Evolutionary conservation across 2,888 invertebrate genomes (phyloP).

Genomic region (Drosophila suboccidentalis): DNA sequence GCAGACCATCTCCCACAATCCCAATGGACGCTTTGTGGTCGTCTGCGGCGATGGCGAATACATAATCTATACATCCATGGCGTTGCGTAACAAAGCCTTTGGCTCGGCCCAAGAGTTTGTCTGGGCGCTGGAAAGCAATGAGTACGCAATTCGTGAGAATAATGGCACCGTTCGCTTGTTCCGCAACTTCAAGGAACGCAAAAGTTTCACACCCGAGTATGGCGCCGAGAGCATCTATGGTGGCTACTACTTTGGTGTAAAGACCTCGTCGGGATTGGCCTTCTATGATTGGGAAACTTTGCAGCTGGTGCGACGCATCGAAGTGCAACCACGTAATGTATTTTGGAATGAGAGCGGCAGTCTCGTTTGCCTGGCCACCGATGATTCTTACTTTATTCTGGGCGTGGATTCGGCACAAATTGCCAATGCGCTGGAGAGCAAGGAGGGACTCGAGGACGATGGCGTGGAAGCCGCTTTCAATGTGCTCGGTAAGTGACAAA

Average conservation of each 20-base stretch:
- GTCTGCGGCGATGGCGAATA: constrained; percentile 99
- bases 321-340: constrained; percentile 96
- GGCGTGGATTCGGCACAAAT: constrained; percentile 94
- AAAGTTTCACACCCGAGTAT: constrained; percentile 97
- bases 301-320: constrained; percentile 96
- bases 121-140: constrained; percentile 98
- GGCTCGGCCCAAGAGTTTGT: constrained; percentile 99
- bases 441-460: constrained; percentile 93
- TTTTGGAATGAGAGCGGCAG: constrained; percentile 99
- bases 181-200: constrained; percentile 99
- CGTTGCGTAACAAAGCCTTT: constrained; percentile 98
- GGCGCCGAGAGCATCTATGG: constrained; percentile 99
- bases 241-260: constrained; percentile 95
- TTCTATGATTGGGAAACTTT: constrained; percentile 99
- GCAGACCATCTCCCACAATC: constrained; percentile 98
- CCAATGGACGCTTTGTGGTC: constrained; percentile 96
- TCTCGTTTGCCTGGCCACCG: constrained; percentile 96
- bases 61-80: constrained; percentile 99
- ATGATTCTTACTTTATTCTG: constrained; percentile 97
- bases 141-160: constrained; percentile 95
- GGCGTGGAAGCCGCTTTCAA: constrained; percentile 98
- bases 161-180: constrained; percentile 96
- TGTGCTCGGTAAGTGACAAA: constrained; percentile 86
- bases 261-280: constrained; percentile 95
- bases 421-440: constrained; percentile 91